Percentiles rank a stretch among this genome's conserved stretches.
Evolutionary conservation across 2,113 vertebrate species (phyloP).

Genomic region (Pao palembangensis): DNA sequence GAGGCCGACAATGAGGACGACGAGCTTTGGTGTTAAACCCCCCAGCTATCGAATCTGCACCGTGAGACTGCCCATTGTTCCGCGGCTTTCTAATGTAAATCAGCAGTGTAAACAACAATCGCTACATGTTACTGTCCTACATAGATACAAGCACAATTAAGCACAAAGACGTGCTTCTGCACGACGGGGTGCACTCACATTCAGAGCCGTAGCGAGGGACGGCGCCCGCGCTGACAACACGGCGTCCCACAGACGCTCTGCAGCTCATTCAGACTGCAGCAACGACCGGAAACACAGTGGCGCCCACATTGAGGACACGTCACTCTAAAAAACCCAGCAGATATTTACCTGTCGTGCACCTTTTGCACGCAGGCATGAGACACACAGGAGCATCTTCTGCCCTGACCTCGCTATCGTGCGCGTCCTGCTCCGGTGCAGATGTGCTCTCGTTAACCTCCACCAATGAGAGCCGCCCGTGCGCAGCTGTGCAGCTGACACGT

Average conservation of each 20-base stretch:
- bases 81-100: constrained; percentile 66
- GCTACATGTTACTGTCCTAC: constrained; percentile 55
- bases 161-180: constrained; percentile 51
- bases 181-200: constrained; percentile 31
- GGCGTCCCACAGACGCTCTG: background rate
- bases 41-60: constrained; percentile 36
- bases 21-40: constrained; percentile 43
- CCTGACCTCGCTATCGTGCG: constrained; percentile 46
- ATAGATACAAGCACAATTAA: constrained; percentile 43
- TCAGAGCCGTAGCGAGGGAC: constrained; percentile 15
- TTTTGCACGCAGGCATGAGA: constrained; percentile 1
- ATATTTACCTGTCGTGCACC: too few species aligned
- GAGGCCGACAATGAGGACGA: constrained; percentile 50
- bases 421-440: constrained; percentile 60
- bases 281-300: background rate
- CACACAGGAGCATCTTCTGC: background rate
- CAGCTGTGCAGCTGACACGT: constrained; percentile 58
- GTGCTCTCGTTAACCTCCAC: constrained; percentile 67
- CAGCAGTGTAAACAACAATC: constrained; percentile 54
- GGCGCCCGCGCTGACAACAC: background rate
- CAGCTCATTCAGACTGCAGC: background rate
- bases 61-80: constrained; percentile 48
- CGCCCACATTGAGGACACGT: too few species aligned
- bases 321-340: too few species aligned
- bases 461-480: constrained; percentile 56